A percentile compares a stretch with the other conserved stretches of the same genome.
Evolutionary conservation across 2,888 invertebrate species (phyloP).

Genomic region (Frankliniella fusca): DNA sequence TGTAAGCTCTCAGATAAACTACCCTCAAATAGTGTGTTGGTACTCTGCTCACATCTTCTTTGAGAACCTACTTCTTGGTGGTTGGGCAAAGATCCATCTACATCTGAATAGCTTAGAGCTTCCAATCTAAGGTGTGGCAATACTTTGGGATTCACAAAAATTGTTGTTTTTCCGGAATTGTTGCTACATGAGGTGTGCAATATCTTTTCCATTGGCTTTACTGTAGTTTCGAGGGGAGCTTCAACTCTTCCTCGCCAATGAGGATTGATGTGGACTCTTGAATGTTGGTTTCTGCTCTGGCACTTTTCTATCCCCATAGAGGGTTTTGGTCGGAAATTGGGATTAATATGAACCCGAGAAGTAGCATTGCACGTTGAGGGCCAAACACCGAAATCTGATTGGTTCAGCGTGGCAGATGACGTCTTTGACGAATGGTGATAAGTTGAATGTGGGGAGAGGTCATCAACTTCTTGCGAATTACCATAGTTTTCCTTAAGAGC

Average conservation of each 20-base stretch:
- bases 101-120: not conserved
- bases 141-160: conserved; percentile 1
- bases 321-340: not conserved
- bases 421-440: too few relatives aligned
- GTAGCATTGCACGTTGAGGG: not conserved
- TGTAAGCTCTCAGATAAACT: not conserved
- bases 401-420: not conserved
- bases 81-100: not conserved
- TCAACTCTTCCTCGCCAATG: not conserved
- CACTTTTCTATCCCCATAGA: not conserved
- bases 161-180: not conserved
- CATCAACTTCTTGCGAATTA: too few relatives aligned
- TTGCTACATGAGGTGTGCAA: not conserved
- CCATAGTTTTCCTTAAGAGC: too few relatives aligned
- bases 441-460: too few relatives aligned
- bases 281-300: not conserved
- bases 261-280: not conserved
- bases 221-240: not conserved
- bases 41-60: not conserved
- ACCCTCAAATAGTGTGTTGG: not conserved
- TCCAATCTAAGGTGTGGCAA: not conserved
- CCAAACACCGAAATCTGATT: not conserved
- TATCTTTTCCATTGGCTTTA: too few relatives aligned
- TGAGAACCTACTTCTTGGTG: not conserved
- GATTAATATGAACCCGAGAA: not conserved